Percentiles rank a stretch among this genome's conserved stretches.
These are phyloP conservation scores for Ailuropoda melanoleuca DNA, from an alignment of 2,113 vertebrate genomes.

Conservation along the genomic window DNA sequence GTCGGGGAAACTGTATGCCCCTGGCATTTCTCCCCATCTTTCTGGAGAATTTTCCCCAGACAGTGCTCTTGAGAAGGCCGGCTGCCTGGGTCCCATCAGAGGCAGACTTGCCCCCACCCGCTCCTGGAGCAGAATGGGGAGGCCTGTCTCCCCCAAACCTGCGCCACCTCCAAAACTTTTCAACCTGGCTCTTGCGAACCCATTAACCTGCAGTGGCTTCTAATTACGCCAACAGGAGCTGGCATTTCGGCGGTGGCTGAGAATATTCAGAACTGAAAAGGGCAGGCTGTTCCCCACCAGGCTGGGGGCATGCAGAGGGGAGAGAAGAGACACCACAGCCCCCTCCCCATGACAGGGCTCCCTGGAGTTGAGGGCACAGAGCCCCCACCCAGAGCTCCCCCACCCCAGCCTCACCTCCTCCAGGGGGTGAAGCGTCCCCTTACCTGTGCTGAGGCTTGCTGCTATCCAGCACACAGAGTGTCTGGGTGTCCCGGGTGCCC, in stretches of 20 bases:
- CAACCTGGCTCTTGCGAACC: neutral
- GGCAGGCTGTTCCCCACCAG: neutral
- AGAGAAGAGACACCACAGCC: rapidly evolving
- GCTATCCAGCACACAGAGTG: neutral
- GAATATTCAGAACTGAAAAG: rapidly evolving
- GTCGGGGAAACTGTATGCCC: rapidly evolving
- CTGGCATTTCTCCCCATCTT: neutral
- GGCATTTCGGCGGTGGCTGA: rapidly evolving
- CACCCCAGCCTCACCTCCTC: neutral
- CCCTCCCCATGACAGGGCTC: neutral
- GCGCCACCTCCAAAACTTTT: rapidly evolving
- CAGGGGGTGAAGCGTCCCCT: neutral
- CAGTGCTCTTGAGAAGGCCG: rapidly evolving
- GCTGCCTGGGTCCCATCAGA: rapidly evolving
- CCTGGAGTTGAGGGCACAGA: rapidly evolving
- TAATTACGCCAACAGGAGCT: too few relatives aligned
- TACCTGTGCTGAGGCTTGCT: conserved; percentile 13
- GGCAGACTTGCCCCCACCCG: neutral
- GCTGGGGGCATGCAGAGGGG: rapidly evolving
- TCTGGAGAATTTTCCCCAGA: rapidly evolving
- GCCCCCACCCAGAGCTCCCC: too few relatives aligned
- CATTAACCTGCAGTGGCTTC: neutral
- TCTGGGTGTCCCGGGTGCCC: rapidly evolving
- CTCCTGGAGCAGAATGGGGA: rapidly evolving
- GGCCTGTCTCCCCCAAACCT: too few relatives aligned